These are phyloP conservation scores for Diabrotica virgifera DNA, from an alignment of 1,140 invertebrate species.

Conservation along the genomic window DNA sequence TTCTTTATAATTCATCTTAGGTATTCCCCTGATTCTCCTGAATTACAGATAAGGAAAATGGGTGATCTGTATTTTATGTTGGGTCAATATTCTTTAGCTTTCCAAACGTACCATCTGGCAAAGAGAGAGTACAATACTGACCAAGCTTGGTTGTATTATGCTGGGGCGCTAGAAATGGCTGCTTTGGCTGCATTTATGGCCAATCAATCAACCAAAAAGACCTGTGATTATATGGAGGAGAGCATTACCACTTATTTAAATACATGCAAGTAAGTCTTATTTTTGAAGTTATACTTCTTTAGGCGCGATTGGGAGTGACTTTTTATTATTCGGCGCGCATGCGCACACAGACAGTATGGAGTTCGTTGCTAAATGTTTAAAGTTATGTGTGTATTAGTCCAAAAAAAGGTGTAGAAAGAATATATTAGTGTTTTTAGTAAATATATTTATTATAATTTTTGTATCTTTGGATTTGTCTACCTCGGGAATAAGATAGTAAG, in stretches of 20 bases:
- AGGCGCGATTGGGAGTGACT: too few species aligned
- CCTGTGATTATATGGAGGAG: conserved; percentile 89
- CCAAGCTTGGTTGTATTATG: conserved; percentile 95
- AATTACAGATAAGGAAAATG: conserved; percentile 87
- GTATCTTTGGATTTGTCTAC: too few species aligned
- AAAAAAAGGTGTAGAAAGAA: too few species aligned
- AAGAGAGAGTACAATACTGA: conserved; percentile 96
- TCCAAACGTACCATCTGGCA: conserved; percentile 90
- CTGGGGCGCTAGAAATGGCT: conserved; percentile 94
- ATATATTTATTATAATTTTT: too few species aligned
- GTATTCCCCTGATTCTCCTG: conserved; percentile 84
- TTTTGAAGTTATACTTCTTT: too few species aligned
- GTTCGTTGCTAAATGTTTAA: too few species aligned
- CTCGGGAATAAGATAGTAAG: too few species aligned
- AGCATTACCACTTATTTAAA: conserved; percentile 87
- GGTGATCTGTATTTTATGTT: conserved; percentile 97
- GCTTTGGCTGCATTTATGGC: conserved; percentile 89
- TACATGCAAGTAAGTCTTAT: conserved; percentile 70
- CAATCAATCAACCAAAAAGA: conserved; percentile 71
- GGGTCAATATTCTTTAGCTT: conserved; percentile 88
- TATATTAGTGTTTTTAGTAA: too few species aligned
- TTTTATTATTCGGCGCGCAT: too few species aligned
- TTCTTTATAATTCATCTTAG: conserved; percentile 47
- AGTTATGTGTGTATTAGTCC: too few species aligned
- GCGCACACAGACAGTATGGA: too few species aligned